Evolutionary conservation across 2,888 invertebrate species (phyloP).

Genomic region (Drosophila mayaguana): DNA sequence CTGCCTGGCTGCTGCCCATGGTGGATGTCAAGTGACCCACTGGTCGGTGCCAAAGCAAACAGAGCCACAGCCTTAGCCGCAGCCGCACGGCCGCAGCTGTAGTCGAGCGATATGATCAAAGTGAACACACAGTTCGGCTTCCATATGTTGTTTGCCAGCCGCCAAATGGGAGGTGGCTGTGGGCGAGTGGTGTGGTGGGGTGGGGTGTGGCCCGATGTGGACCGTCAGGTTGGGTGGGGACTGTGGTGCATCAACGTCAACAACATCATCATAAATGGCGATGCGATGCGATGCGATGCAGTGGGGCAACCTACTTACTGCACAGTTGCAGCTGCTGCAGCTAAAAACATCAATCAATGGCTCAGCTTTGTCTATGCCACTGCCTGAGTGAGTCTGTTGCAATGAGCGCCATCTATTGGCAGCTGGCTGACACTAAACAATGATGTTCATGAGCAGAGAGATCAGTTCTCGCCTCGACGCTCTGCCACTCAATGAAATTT

Average conservation of each 20-base stretch:
- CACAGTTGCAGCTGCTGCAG: constrained; percentile 53
- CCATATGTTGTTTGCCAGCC: constrained; percentile 65
- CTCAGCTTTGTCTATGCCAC: constrained; percentile 36
- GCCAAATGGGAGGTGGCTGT: constrained; percentile 34
- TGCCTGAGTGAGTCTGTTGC: constrained; percentile 1
- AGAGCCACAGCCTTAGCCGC: constrained; percentile 2
- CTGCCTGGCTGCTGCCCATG: constrained; percentile 52
- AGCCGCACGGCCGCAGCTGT: not conserved
- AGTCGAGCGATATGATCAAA: constrained; percentile 67
- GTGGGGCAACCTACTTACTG: constrained; percentile 65
- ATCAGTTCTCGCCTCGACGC: constrained; percentile 44
- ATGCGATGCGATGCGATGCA: constrained; percentile 4
- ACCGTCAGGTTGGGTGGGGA: constrained; percentile 28
- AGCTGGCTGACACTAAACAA: constrained; percentile 26
- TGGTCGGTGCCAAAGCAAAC: constrained; percentile 70
- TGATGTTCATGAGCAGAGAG: constrained; percentile 44
- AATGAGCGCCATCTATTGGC: constrained; percentile 70
- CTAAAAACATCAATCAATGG: constrained; percentile 72
- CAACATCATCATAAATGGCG: constrained; percentile 58
- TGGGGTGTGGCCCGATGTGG: constrained; percentile 1
- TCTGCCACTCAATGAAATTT: constrained; percentile 49
- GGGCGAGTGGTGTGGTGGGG: not conserved
- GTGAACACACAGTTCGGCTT: constrained; percentile 56
- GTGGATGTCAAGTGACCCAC: constrained; percentile 69
- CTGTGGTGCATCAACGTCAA: constrained; percentile 75